Conservation (phyloP, 2,113 vertebrate species). For the Pao palembangensis region DNA sequence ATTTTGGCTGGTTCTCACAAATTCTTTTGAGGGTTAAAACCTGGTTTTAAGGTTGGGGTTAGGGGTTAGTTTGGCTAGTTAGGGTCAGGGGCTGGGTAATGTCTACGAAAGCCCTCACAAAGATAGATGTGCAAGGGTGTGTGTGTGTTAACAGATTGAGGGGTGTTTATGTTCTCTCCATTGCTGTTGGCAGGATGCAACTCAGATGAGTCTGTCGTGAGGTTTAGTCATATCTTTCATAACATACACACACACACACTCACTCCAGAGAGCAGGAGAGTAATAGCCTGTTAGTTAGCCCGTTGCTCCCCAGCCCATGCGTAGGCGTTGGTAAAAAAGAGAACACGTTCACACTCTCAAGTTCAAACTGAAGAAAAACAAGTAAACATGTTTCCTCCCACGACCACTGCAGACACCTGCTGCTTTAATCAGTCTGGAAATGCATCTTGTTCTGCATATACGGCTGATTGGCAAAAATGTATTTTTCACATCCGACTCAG, state of each 20-base stretch:
- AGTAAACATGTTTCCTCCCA: conserved; percentile 49
- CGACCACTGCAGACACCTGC: conserved; percentile 24
- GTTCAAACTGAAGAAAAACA: conserved; percentile 44
- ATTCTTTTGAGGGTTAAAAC: too few species aligned
- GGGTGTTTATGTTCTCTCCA: conserved; percentile 9
- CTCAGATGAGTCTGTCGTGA: conserved; percentile 34
- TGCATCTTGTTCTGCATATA: not conserved
- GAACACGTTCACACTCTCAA: conserved; percentile 3
- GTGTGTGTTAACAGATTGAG: conserved; percentile 24
- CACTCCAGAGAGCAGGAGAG: conserved; percentile 41
- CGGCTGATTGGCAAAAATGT: not conserved
- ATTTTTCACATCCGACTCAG: not conserved
- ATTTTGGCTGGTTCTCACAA: too few species aligned
- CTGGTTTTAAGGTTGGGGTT: not conserved
- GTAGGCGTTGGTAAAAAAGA: conserved; percentile 37
- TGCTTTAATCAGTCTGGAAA: conserved; percentile 13
- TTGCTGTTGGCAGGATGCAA: conserved; percentile 28
- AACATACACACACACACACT: conserved; percentile 14
- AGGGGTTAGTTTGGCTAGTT: too few species aligned
- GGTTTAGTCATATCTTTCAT: conserved; percentile 55
- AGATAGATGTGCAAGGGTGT: not conserved
- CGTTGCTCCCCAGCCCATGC: conserved; percentile 51
- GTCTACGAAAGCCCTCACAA: too few species aligned
- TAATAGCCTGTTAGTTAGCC: conserved; percentile 61
- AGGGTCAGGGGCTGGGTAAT: too few species aligned